Percentiles rank a stretch among this genome's conserved stretches.
phyloP scores from a whole-genome alignment of 2,797 vertebrate species.

The Argya squamiceps region DNA sequence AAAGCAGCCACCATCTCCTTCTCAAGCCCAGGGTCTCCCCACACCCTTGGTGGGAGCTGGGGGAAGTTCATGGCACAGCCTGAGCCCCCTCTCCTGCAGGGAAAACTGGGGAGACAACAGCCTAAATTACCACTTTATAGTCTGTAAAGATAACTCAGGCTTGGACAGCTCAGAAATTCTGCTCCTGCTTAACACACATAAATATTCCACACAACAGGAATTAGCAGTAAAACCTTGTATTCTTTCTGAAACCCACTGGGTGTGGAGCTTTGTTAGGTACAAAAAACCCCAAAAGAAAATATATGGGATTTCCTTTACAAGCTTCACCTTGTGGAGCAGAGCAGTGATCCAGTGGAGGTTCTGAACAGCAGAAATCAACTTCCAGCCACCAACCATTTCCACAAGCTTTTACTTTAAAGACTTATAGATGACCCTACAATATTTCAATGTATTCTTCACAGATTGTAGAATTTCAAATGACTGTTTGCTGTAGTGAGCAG shows the following conservation, averaged over 20 bases:
- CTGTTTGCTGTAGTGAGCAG: neutral
- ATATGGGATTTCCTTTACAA: neutral
- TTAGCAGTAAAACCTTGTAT: neutral
- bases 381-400: neutral
- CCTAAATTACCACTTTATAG: neutral
- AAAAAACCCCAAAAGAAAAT: neutral
- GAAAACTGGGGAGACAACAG: neutral
- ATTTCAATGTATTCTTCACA: neutral
- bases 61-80: neutral
- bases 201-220: neutral
- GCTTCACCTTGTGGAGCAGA: neutral
- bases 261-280: neutral
- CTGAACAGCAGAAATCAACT: neutral
- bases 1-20: neutral
- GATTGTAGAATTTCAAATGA: neutral
- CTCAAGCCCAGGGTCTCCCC: neutral
- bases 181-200: neutral
- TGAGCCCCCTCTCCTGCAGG: neutral
- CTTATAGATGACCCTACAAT: neutral
- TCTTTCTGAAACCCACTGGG: neutral
- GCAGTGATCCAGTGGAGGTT: neutral
- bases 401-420: neutral
- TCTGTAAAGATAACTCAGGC: neutral
- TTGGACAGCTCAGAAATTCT: neutral
- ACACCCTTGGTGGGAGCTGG: neutral